phyloP scores from a whole-genome alignment of 2,888 invertebrate genomes.

The Catonia carolina region DNA sequence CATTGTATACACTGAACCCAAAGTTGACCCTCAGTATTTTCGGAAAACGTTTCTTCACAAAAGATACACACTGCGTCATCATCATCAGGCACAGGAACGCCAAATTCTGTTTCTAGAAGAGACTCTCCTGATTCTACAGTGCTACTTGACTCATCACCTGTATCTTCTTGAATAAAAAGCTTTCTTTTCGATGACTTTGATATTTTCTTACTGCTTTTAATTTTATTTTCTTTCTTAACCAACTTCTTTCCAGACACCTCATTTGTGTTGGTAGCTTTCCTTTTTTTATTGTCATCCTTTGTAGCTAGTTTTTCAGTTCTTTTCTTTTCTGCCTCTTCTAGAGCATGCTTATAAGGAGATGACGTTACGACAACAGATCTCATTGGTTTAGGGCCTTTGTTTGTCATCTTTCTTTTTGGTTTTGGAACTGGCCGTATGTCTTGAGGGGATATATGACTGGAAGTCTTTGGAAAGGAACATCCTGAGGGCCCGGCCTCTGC shows the following conservation, averaged over 20 bases:
- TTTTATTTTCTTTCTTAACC: not conserved
- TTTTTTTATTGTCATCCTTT: not conserved
- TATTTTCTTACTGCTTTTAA: not conserved
- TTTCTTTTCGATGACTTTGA: too few relatives aligned
- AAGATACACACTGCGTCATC: constrained; percentile 6
- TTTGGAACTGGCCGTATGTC: constrained; percentile 11
- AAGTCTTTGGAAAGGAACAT: not conserved
- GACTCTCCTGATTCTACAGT: not conserved
- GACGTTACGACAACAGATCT: constrained; percentile 2
- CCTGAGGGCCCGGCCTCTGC: constrained; percentile 8
- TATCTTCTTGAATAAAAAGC: too few relatives aligned
- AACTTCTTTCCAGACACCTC: not conserved
- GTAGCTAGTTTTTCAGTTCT: not conserved
- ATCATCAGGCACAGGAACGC: constrained; percentile 1
- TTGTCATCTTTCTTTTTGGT: not conserved
- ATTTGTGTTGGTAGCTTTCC: not conserved
- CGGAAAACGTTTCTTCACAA: constrained; percentile 1
- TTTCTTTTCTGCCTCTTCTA: not conserved
- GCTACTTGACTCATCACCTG: too few relatives aligned
- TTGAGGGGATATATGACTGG: not conserved
- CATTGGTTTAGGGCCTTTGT: constrained; percentile 11
- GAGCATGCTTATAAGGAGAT: constrained; percentile 3
- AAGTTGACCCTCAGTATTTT: too few relatives aligned
- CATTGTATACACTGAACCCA: too few relatives aligned
- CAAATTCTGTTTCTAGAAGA: constrained; percentile 1